Evolutionary conservation across 2,113 vertebrate genomes (phyloP), one percentile per base, ranked within the genome.

Genomic region (Glaucomys volans): DNA sequence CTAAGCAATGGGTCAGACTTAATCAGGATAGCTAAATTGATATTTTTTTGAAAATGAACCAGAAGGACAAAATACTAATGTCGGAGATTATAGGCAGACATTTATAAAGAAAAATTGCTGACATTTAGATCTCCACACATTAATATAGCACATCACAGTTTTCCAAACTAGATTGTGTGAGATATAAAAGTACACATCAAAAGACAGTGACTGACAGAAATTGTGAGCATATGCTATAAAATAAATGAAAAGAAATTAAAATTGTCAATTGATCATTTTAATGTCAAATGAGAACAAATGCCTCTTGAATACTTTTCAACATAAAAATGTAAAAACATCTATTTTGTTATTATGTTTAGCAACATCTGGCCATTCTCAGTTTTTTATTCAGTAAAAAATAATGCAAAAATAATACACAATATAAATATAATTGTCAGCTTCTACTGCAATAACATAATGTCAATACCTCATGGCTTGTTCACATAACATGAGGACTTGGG

Each of bases 1-100:
- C 35, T 89, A 85, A 92, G 52, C 14, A 89, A 92, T 80, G 84
- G 54, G 44, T 80, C 64, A 92, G 66, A 79, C n/a, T 89, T 88
- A 79, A 89, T 85, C 32, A 95, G 50, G 82, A 20, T 66, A 74
- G 35, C 62, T 94, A 79, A 95, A 54, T 37, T 87, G 76, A 94
- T 32, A 71, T 67, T 71, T 64, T 83, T 69, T 54, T 52, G 24
- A 80, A 88, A 92, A 84, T 80, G 54, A 84, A 85, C 72, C 37
- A 69, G 74, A 86, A 92, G 35, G 12, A 79, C 72, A 76, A 88
- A 96, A 85, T 64, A 80, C 84, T 87, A 6, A 89, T 72, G 72
- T 79, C 66, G 28, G 37, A 89, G 35, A 89, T 57, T 35, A 85
- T 67, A 37, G 22, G 28, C 47, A 91, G 28, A 87, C 74, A 91